Base-by-base conservation (phyloP, 2,888 invertebrate genomes). In the Falcaria lacertinaria region DNA sequence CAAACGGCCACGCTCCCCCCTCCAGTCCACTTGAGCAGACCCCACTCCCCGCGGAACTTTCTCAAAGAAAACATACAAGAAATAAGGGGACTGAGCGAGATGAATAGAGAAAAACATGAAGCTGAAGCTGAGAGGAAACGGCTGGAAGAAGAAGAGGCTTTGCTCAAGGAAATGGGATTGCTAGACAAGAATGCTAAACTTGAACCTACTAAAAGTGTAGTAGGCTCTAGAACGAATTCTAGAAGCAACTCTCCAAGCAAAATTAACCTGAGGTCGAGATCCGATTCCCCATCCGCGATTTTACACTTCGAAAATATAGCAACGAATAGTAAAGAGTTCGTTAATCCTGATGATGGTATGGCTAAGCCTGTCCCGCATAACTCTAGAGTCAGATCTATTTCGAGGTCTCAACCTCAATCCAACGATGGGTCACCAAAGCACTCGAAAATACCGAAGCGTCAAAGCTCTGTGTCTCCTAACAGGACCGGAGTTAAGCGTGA, bases 1-100 rank as follows among this genome's bases (percentile, higher is more conserved):
- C 66, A 74, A 57, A 69, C 80, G 17, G 80, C 80, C 42, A 72
- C 79, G 0, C 62, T 83, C 15, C 80, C 81, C 1, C 62, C 71
- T 13, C 75, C 82, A 0, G 57, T 78, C 28, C 69, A 64, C 34
- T 49, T 82, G 17, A 73, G 66, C 25, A 69, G 80, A 53, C 77
- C 87, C 8, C 81, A 75, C 44, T 83, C 87, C 1, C 90, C 90
- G 0, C 75, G 84, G 51, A 86, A 89, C 58, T 89, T 88, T 44
- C 66, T 89, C 0, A 85, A 84, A 69, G 82, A 89, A 58, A 90
- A 90, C 48, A 90, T 86, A 44, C 80, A 89, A 68, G 90, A 82
- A 65, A 60, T 90, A 2, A 79, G 87, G 73, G 90, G 80, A 62
- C 45, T 87, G 4, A 90, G 90, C 47, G 87, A 89, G 50, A 52